These are phyloP conservation scores for Thymallus thymallus DNA, from an alignment of 2,113 vertebrate genomes.

Conservation along the genomic window DNA sequence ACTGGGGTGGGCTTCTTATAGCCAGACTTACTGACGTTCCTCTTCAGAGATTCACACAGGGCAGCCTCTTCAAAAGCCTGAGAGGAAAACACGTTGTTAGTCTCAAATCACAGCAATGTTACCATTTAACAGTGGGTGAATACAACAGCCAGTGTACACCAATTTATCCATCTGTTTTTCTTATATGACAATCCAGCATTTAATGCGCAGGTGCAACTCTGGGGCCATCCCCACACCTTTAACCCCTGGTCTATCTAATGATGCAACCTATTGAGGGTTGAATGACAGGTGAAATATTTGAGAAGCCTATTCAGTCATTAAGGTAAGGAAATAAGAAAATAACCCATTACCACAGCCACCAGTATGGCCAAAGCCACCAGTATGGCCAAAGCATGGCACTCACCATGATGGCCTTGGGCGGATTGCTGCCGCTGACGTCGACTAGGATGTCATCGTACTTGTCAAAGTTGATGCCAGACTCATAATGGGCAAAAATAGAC, in stretches of 20 bases:
- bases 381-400: no score
- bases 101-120: no score
- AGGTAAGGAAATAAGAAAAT: neutral
- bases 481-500: conserved; percentile 84
- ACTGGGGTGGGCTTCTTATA: conserved; percentile 93
- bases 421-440: conserved; percentile 82
- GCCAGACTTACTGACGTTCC: conserved; percentile 83
- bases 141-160: no score
- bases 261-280: neutral
- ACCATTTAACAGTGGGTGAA: no score
- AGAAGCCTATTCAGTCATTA: neutral
- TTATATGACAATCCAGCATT: no score
- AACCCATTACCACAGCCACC: no score
- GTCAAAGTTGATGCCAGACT: conserved; percentile 89
- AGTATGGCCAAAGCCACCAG: no score
- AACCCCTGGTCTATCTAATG: no score
- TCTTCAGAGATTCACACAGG: conserved; percentile 79
- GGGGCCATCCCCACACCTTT: no score
- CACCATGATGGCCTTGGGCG: conserved; percentile 84
- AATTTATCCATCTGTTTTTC: no score
- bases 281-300: neutral
- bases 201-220: no score
- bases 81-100: neutral
- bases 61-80: conserved; percentile 86
- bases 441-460: conserved; percentile 91